These are phyloP conservation scores for Moxostoma hubbsi DNA, from an alignment of 2,797 vertebrate species.

Conservation along the genomic window DNA sequence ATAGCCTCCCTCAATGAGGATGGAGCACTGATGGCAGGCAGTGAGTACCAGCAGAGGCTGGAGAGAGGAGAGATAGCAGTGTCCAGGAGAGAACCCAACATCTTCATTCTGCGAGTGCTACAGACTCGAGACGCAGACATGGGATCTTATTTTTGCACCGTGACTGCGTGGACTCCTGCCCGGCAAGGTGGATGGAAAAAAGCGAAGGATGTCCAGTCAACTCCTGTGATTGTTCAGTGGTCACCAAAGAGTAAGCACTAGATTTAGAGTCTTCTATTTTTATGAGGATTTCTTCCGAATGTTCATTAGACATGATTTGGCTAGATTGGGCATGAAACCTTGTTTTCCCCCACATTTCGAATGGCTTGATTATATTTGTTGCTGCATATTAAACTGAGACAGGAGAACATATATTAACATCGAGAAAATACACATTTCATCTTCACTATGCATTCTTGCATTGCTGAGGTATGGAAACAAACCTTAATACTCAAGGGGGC, in stretches of 20 bases:
- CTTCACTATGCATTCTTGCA: background rate
- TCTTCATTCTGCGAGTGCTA: slow-evolving; percentile 80
- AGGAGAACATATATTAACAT: too few species aligned
- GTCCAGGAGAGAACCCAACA: slow-evolving; percentile 67
- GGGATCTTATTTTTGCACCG: slow-evolving; percentile 73
- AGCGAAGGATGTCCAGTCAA: slow-evolving; percentile 63
- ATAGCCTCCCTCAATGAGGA: slow-evolving; percentile 74
- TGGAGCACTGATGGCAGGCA: slow-evolving; percentile 73
- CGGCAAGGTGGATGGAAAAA: slow-evolving; percentile 63
- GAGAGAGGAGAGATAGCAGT: slow-evolving; percentile 78
- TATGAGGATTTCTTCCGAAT: background rate
- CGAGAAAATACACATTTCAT: too few species aligned
- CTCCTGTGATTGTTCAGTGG: slow-evolving; percentile 67
- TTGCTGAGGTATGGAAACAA: background rate
- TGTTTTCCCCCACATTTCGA: too few species aligned
- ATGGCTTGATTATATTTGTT: too few species aligned
- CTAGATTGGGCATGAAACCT: background rate
- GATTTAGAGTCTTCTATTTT: background rate
- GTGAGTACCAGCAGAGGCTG: slow-evolving; percentile 69
- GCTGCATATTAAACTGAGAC: too few species aligned
- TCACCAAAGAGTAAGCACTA: slow-evolving; percentile 68
- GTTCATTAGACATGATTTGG: background rate
- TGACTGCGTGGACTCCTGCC: slow-evolving; percentile 67
- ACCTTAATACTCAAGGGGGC: background rate
- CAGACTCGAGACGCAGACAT: slow-evolving; percentile 79